Conservation (phyloP, 2,888 invertebrate genomes). For the Malthinus flaveolus region DNA sequence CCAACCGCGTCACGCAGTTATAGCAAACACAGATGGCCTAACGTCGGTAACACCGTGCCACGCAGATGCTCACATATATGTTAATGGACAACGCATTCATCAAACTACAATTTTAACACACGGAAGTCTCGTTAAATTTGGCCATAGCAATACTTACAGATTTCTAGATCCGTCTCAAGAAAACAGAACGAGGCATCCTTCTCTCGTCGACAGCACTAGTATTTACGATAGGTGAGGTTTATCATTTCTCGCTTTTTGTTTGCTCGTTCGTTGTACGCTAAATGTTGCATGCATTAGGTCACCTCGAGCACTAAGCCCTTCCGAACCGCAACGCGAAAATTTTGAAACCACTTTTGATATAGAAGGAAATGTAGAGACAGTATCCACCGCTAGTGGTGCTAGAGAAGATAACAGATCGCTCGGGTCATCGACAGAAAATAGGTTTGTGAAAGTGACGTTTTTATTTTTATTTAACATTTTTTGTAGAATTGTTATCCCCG, state of each 20-base stretch:
- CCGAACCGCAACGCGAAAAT: slow-evolving; percentile 67
- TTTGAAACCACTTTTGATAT: slow-evolving; percentile 87
- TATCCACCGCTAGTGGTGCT: slow-evolving; percentile 82
- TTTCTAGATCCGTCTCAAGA: slow-evolving; percentile 84
- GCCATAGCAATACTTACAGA: slow-evolving; percentile 82
- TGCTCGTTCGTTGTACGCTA: slow-evolving; percentile 31
- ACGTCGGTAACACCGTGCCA: slow-evolving; percentile 93
- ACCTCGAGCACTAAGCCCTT: slow-evolving; percentile 53
- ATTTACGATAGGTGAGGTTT: slow-evolving; percentile 76
- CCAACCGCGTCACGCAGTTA: slow-evolving; percentile 92
- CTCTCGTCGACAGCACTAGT: slow-evolving; percentile 65
- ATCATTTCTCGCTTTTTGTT: not conserved
- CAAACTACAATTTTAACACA: slow-evolving; percentile 91
- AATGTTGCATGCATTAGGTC: slow-evolving; percentile 46
- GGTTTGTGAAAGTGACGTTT: slow-evolving; percentile 58
- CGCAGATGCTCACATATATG: slow-evolving; percentile 90
- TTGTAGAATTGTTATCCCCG: not conserved
- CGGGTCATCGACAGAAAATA: slow-evolving; percentile 77
- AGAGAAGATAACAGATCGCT: slow-evolving; percentile 64
- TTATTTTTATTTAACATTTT: not conserved
- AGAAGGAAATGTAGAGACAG: slow-evolving; percentile 90
- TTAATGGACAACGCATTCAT: slow-evolving; percentile 89
- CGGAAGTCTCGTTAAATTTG: slow-evolving; percentile 83
- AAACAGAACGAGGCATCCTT: slow-evolving; percentile 75
- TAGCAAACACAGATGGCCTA: slow-evolving; percentile 87